Percentiles rank a stretch among this genome's conserved stretches.
Conservation (phyloP, 2,888 invertebrate genomes). For the Malacosoma neustria region DNA sequence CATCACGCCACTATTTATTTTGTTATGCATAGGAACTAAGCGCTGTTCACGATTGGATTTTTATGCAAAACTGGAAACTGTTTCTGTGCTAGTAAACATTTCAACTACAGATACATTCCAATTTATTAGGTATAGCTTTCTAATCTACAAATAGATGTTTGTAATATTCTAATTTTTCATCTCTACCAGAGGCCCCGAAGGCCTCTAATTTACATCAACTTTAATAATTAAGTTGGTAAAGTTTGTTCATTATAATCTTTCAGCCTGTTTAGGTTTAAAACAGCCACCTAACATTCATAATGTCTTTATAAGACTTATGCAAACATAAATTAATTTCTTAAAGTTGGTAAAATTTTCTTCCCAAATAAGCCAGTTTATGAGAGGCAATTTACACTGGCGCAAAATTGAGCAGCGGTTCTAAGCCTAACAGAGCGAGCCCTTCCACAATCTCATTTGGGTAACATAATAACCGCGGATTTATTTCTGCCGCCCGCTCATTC, state of each 20-base stretch:
- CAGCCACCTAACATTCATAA: too few relatives aligned
- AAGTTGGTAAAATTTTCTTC: conserved; percentile 38
- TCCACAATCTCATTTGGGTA: conserved; percentile 68
- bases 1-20: conserved; percentile 45
- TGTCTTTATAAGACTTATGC: conserved; percentile 17
- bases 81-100: too few relatives aligned
- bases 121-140: too few relatives aligned
- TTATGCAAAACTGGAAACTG: not conserved
- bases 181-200: too few relatives aligned
- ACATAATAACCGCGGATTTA: conserved; percentile 72
- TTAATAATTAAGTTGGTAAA: too few relatives aligned
- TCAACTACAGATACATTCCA: too few relatives aligned
- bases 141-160: too few relatives aligned
- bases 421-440: conserved; percentile 52
- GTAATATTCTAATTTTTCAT: too few relatives aligned
- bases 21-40: conserved; percentile 31
- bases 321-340: conserved; percentile 28
- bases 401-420: conserved; percentile 59
- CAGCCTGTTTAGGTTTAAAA: too few relatives aligned
- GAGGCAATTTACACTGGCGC: conserved; percentile 56
- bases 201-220: too few relatives aligned
- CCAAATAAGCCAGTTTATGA: conserved; percentile 51
- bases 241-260: too few relatives aligned
- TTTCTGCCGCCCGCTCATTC: conserved; percentile 67
- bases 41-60: not conserved